phyloP scores from a whole-genome alignment of 2,888 invertebrate genomes.

The Slavum lentiscoides region DNA sequence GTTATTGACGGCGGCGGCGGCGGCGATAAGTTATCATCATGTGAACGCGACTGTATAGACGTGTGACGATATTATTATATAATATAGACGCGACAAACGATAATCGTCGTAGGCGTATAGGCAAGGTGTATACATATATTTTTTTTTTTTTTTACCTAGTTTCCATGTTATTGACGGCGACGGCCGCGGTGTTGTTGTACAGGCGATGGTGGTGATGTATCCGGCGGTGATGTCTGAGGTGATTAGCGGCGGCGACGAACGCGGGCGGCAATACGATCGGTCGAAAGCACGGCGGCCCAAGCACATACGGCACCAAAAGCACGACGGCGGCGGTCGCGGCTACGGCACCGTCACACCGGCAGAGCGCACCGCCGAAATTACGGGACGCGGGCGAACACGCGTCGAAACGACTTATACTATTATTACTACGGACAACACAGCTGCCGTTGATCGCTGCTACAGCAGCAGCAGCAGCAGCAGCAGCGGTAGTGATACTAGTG shows the following conservation, averaged over 20 bases:
- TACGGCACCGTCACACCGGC: conserved; percentile 30
- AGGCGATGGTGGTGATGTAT: conserved; percentile 23
- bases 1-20: neutral
- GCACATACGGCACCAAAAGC: conserved; percentile 49
- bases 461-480: too few relatives aligned
- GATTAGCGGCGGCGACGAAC: conserved; percentile 35
- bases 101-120: too few relatives aligned
- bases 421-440: too few relatives aligned
- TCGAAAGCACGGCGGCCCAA: conserved; percentile 48
- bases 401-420: conserved; percentile 14
- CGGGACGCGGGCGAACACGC: conserved; percentile 26
- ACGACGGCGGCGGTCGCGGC: conserved; percentile 32
- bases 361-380: conserved; percentile 22
- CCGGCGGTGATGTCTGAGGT: conserved; percentile 31
- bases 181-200: conserved; percentile 30
- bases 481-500: neutral
- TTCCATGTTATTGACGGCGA: conserved; percentile 26
- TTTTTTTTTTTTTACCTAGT: too few relatives aligned
- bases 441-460: neutral
- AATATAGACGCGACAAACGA: neutral
- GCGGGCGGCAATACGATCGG: conserved; percentile 48
- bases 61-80: too few relatives aligned
- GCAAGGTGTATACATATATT: too few relatives aligned
- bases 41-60: too few relatives aligned
- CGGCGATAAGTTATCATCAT: conserved; percentile 8